Evolutionary conservation across 2,113 vertebrate genomes (phyloP), one percentile per base, ranked within the genome.

Genomic region (Oophaga pumilio): DNA sequence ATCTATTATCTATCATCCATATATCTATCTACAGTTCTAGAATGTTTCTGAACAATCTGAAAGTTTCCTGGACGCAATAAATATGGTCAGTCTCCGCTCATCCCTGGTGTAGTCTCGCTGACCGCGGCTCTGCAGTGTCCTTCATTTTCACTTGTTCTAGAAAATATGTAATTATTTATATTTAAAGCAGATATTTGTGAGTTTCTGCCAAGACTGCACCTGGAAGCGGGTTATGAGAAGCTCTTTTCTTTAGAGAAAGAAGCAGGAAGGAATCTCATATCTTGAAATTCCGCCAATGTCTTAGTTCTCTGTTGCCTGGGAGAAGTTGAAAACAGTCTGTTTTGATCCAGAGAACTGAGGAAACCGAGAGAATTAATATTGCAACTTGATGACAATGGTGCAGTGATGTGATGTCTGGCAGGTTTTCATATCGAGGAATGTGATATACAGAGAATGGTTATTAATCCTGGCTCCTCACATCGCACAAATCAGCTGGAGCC

Each of bases 351-450:
- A 22, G 73, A 82, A 84, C 53, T 68, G 43, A 87, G 33, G 64
- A 89, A 89, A 87, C 78, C 73, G 64, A 88, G 89, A 89, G 87
- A 89, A 89, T 89, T 91, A 91, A 91, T 89, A 89, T 89, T 76
- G 28, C 85, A 90, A 53, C 49, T 84, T 90, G 76, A 90, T 90
- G 89, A 89, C 91, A 92, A 89, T 88, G 89, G 79, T 52, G 89
- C 86, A 77, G 9, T 80, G n/a, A 87, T 90, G 53, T 60, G 71
- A 79, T 86, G 49, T 89, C 88, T 91, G 81, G 43, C 76, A 91
- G 89, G 90, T 82, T 71, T 90, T 91, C 76, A 84, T 90, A 33
- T 69, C 88, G 71, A 87, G 86, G 89, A 88, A 81, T 85, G 86
- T 89, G 85, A 89, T 69, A 66, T 14, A 83, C 22, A 89, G 43